These are phyloP conservation scores for Macrotus californicus DNA, from an alignment of 2,113 vertebrate genomes.

Conservation along the genomic window DNA sequence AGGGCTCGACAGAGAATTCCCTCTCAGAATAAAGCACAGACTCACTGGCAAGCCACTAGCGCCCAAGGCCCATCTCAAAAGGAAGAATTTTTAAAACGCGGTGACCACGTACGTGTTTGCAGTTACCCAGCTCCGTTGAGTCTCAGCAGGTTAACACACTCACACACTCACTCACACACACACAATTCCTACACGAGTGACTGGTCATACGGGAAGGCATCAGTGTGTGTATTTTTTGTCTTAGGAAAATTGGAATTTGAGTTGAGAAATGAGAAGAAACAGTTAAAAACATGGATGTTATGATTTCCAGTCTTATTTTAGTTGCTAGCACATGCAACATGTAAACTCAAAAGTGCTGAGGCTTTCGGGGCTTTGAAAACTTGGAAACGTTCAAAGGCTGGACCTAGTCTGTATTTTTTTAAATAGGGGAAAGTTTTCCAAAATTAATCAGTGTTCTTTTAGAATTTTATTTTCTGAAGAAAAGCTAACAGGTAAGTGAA, in stretches of 20 bases:
- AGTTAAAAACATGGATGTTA: slow-evolving; percentile 1
- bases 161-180: not conserved
- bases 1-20: slow-evolving; percentile 32
- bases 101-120: not conserved
- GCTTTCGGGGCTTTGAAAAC: slow-evolving; percentile 24
- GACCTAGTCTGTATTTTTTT: not conserved
- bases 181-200: not conserved
- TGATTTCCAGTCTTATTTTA: slow-evolving; percentile 36
- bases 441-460: not conserved
- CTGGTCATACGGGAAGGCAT: not conserved
- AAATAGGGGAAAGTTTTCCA: slow-evolving; percentile 23
- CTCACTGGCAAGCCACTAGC: not conserved
- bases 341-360: slow-evolving; percentile 51
- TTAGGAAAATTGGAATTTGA: slow-evolving; percentile 22
- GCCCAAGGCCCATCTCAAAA: slow-evolving; percentile 18
- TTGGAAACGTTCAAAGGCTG: slow-evolving; percentile 21
- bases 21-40: slow-evolving; percentile 44
- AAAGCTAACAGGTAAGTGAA: slow-evolving; percentile 25
- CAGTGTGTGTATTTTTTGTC: not conserved
- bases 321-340: slow-evolving; percentile 43
- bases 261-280: slow-evolving; percentile 18
- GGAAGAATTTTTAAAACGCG: slow-evolving; percentile 39
- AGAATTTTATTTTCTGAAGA: slow-evolving; percentile 44
- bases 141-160: not conserved
- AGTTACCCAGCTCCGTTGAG: slow-evolving; percentile 39